Conservation (phyloP, 2,113 vertebrate species). For the Hippocampus comes region DNA sequence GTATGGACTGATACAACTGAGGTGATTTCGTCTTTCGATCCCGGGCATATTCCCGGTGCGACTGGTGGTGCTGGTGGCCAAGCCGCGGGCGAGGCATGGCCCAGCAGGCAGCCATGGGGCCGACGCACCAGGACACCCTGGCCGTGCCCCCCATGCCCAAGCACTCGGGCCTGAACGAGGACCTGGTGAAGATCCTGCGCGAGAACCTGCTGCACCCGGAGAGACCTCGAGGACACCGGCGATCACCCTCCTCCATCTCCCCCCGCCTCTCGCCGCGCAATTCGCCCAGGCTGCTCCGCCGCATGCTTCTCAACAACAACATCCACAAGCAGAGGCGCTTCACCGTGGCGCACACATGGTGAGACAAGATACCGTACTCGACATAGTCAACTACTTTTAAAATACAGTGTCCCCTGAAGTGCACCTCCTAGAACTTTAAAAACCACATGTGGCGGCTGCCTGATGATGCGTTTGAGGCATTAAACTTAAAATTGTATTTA, state of each 20-base stretch:
- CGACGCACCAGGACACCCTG: constrained; percentile 82
- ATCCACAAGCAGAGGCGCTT: constrained; percentile 93
- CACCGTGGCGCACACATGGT: constrained; percentile 98
- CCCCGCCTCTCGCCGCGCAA: constrained; percentile 89
- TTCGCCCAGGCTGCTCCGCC: constrained; percentile 88
- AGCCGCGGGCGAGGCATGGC: constrained; percentile 84
- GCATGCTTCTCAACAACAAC: constrained; percentile 93
- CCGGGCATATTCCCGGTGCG: neutral
- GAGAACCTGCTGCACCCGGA: constrained; percentile 97
- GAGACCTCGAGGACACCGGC: constrained; percentile 78
- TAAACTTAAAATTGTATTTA: neutral
- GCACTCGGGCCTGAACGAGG: constrained; percentile 90
- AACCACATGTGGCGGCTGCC: neutral
- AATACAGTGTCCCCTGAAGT: constrained; percentile 24
- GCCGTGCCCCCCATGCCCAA: constrained; percentile 86
- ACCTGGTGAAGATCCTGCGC: constrained; percentile 90
- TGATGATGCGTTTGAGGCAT: too few relatives aligned
- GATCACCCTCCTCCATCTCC: constrained; percentile 83
- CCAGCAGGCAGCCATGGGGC: constrained; percentile 78
- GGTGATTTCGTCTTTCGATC: constrained; percentile 1
- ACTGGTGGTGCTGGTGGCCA: constrained; percentile 11
- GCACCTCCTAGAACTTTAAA: constrained; percentile 45
- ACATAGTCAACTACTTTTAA: neutral
- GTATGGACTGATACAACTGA: constrained; percentile 15
- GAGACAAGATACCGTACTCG: constrained; percentile 57